Base-by-base conservation (phyloP, 2,797 vertebrate genomes). In the Chaetophractus vellerosus region DNA sequence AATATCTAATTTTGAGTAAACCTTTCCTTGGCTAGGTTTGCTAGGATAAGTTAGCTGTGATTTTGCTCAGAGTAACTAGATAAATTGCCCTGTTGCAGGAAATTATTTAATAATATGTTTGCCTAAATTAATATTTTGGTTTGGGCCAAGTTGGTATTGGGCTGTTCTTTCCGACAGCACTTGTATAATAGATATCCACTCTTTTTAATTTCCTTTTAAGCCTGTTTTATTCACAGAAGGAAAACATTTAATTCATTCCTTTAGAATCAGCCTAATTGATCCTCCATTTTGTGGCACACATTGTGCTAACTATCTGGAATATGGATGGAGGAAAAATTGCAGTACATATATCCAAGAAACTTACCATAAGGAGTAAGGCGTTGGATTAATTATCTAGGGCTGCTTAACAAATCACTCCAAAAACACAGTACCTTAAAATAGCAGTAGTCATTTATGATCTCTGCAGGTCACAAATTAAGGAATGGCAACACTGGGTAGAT, bases 1-100 rank as follows among this genome's bases (percentile, higher is more conserved):
- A 84, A 64, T 33, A 93, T 26, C 36, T 91, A 59, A 86, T 69
- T 82, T 86, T 90, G 23, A 64, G 3, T 38, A 81, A 18, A 81
- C 6, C 0, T 74, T 76, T 94, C 7, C 78, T 9, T 85, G 28
- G 2, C 12, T 69, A 85, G 16, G 5, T 57, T 59, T 68, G 7
- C 59, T 87, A 36, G 36, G 12, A 38, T 57, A 78, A 83, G 1
- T 52, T 83, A n/a, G 41, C 12, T n/a, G 6, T 19, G 64, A 31
- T 87, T 68, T 63, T 80, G 7, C 9, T 87, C n/a, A 59, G n/a
- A 82, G 0, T 64, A 23, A 55, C 15, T 82, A 41, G 38, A 36
- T 79, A 5, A 69, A 64, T 71, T 64, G 5, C 9, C 23, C 7
- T 76, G 1, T 31, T 74, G 2, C 5, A 72, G 78, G 7, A 72